phyloP scores from a whole-genome alignment of 2,888 invertebrate genomes.

The Nymphalis c-album region DNA sequence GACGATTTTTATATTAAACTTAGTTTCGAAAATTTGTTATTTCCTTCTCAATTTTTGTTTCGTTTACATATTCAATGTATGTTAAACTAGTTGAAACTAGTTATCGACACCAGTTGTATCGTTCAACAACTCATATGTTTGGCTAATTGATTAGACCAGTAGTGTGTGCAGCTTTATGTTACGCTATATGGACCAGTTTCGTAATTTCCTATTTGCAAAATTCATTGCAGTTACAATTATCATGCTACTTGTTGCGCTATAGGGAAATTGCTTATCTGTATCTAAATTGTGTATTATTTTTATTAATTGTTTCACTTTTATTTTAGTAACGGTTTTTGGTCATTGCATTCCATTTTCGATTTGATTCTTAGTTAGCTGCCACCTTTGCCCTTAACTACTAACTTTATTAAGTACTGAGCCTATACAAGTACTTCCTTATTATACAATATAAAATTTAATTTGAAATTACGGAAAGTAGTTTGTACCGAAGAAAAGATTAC shows the following conservation, averaged over 20 bases:
- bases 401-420: too few species aligned
- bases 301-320: not conserved
- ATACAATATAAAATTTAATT: too few species aligned
- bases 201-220: conserved; percentile 40
- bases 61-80: not conserved
- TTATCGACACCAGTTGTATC: conserved; percentile 1
- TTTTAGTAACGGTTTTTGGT: not conserved
- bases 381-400: too few species aligned
- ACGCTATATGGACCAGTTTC: conserved; percentile 30
- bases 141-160: conserved; percentile 23
- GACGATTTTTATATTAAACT: too few species aligned
- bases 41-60: too few species aligned
- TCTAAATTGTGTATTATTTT: conserved; percentile 3
- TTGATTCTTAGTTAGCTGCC: too few species aligned
- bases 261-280: conserved; percentile 4
- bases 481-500: too few species aligned
- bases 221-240: conserved; percentile 16
- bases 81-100: conserved; percentile 8
- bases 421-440: too few species aligned
- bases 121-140: conserved; percentile 16
- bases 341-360: too few species aligned
- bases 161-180: conserved; percentile 21
- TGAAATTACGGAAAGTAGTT: too few species aligned
- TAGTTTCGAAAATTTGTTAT: too few species aligned
- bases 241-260: conserved; percentile 15